Conservation (phyloP, 92 coral and sea anemone species). For the Phymanthus crucifer region DNA sequence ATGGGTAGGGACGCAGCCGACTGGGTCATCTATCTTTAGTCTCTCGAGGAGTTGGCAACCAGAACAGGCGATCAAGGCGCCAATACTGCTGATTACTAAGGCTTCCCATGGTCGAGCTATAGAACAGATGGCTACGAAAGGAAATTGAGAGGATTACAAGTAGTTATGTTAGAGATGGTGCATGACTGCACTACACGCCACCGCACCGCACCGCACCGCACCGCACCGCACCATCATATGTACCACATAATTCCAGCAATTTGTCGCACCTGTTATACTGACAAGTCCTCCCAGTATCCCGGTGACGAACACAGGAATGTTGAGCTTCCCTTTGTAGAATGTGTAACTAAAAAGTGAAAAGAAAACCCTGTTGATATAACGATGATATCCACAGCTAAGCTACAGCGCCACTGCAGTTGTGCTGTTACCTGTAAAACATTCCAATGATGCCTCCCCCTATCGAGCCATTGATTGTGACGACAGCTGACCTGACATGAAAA, state of each 20-base stretch:
- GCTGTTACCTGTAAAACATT: constrained; percentile 68
- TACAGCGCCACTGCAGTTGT: no score
- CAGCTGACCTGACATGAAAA: constrained; percentile 63
- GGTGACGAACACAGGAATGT: constrained; percentile 76
- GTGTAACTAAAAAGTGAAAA: constrained; percentile 35
- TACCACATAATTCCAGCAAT: neutral
- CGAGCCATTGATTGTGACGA: constrained; percentile 84
- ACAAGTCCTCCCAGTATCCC: constrained; percentile 90
- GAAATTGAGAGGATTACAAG: neutral
- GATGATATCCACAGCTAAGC: no score
- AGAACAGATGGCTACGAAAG: constrained; percentile 64
- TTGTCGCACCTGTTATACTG: constrained; percentile 63
- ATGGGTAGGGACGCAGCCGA: constrained; percentile 83
- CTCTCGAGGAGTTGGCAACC: constrained; percentile 65
- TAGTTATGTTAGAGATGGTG: neutral
- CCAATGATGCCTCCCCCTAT: constrained; percentile 82
- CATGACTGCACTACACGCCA: neutral
- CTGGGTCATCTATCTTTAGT: constrained; percentile 84
- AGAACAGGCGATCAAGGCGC: constrained; percentile 73
- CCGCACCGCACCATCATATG: neutral
- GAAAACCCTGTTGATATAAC: neutral
- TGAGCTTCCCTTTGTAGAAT: constrained; percentile 54
- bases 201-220: neutral
- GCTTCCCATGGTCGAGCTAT: constrained; percentile 92
- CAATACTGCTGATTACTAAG: constrained; percentile 72